A percentile compares a stretch with the other conserved stretches of the same genome.
Conservation (phyloP, 2,888 invertebrate species). For the Eupithecia insigniata region DNA sequence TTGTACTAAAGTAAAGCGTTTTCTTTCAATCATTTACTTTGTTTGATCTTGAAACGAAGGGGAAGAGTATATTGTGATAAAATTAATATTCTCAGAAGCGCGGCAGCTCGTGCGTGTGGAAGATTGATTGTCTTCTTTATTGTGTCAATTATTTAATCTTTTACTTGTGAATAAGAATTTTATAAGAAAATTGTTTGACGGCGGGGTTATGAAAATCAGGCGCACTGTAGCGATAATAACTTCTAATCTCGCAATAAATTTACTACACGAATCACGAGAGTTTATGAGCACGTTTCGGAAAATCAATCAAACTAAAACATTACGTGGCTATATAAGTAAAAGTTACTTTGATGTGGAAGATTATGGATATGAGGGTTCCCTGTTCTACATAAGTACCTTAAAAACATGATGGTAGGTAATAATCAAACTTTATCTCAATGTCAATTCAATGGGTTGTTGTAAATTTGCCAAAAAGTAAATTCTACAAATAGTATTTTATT, state of each 20-base stretch:
- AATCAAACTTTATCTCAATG: neutral
- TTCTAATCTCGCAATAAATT: neutral
- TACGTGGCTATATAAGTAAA: neutral
- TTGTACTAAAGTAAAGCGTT: constrained; percentile 12
- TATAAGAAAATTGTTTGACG: neutral
- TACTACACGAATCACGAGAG: neutral
- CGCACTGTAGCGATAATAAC: neutral
- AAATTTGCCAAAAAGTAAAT: too few relatives aligned
- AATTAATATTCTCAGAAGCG: constrained; percentile 10
- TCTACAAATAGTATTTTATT: too few relatives aligned
- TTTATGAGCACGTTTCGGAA: neutral
- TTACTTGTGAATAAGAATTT: neutral
- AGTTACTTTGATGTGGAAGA: neutral
- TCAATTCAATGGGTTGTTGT: too few relatives aligned
- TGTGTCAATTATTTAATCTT: constrained; percentile 1
- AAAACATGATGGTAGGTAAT: neutral
- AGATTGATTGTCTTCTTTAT: constrained; percentile 1
- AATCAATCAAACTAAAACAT: neutral
- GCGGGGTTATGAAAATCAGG: neutral
- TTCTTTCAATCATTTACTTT: constrained; percentile 10
- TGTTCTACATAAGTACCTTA: neutral
- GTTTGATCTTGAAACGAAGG: neutral
- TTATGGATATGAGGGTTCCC: neutral
- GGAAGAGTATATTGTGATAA: constrained; percentile 10
- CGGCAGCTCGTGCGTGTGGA: neutral